Base-by-base conservation (phyloP, 2,797 vertebrate species). In the Muraenolepis orangiensis region DNA sequence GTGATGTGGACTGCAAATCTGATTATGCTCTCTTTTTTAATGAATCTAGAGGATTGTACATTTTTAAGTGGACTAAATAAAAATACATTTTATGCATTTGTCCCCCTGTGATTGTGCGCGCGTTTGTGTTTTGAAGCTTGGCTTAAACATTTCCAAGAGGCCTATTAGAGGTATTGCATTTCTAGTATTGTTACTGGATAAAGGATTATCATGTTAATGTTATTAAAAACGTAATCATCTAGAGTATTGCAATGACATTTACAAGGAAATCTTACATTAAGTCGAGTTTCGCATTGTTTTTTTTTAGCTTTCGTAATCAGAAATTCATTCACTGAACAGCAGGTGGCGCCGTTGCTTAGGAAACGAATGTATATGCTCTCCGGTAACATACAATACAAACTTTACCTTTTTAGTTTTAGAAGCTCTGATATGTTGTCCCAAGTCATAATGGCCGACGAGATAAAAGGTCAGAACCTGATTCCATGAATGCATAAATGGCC, bases 11-110 rank as follows among this genome's bases (percentile, higher is more conserved):
- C 85, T 87, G 91, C 90, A 82, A 84, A 85, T 81, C 86, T 87
- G 87, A 90, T 84, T 83, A 92, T 85, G 91, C 90, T 92, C 93
- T 93, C 90, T 90, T 94, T 94, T 94, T 92, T 92, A 90, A 93
- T 88, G 82, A 94, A 92, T 94, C 87, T 85, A 87, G 82, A 89
- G 76, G 89, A 91, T 88, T 93, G 91, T 92, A 90, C 83, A 93
- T 92, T 94, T 92, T 89, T 89, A 93, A 93, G 88, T 92, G 86
- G 90, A 93, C 91, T 92, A 90, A 93, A 93, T 93, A 94, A 94
- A 86, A 93, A 91, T 85, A 77, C 84, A 85, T 86, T 82, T 86
- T 80, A 87, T 69, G 73, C 71, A 69, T 31, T 72, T 78, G 76
- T 76, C 32, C 32, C 11, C 28, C 4, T 70, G 36, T 70, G 34